Evolutionary conservation across 1,140 invertebrate genomes (phyloP).

Genomic region (Telenomus remus): DNA sequence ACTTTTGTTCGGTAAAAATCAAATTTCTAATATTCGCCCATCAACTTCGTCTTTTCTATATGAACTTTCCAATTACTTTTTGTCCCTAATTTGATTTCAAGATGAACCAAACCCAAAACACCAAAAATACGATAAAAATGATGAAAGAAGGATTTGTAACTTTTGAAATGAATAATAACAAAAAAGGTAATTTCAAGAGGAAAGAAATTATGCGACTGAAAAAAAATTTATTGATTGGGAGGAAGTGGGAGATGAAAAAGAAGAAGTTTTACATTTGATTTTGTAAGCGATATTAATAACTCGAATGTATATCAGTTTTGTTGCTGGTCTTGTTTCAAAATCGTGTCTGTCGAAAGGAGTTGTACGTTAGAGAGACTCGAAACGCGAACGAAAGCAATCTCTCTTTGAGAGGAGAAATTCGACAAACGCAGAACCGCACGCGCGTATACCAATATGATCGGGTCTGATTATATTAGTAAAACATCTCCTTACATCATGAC

Average conservation of each 20-base stretch:
- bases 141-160: too few relatives aligned
- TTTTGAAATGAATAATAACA: too few relatives aligned
- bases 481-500: conserved; percentile 40
- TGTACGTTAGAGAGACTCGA: conserved; percentile 9
- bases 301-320: conserved; percentile 21
- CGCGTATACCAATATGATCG: conserved; percentile 4
- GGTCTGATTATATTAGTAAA: conserved; percentile 16
- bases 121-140: too few relatives aligned
- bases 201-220: background rate
- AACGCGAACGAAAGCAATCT: conserved; percentile 31
- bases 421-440: conserved; percentile 5
- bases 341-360: conserved; percentile 12
- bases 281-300: conserved; percentile 34
- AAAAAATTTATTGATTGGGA: background rate
- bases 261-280: background rate
- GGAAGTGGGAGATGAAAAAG: background rate
- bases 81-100: too few relatives aligned
- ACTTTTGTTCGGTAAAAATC: too few relatives aligned
- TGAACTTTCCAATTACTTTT: too few relatives aligned
- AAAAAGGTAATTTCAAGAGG: too few relatives aligned
- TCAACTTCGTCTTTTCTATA: too few relatives aligned
- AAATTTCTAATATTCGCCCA: too few relatives aligned
- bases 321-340: conserved; percentile 28
- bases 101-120: background rate
- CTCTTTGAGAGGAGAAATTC: conserved; percentile 29